Conservation (phyloP, 2,113 vertebrate genomes). For the Uria lomvia region DNA sequence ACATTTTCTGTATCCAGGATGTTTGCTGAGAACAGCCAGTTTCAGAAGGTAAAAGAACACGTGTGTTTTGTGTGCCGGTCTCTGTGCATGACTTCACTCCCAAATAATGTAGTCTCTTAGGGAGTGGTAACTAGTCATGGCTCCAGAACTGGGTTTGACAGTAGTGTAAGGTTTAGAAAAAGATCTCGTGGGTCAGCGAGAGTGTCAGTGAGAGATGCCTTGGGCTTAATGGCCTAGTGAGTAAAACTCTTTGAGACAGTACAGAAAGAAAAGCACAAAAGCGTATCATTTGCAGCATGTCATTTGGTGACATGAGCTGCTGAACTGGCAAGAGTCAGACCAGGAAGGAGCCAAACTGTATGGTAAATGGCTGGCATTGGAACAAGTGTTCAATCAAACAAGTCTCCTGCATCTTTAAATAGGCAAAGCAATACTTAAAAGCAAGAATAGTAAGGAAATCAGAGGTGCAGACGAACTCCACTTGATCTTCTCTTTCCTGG, state of each 20-base stretch:
- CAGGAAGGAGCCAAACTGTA: neutral
- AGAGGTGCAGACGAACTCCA: neutral
- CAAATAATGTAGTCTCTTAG: neutral
- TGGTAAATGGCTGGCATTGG: neutral
- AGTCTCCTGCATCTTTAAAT: neutral
- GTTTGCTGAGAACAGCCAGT: neutral
- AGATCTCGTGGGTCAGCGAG: neutral
- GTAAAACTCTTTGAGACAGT: neutral
- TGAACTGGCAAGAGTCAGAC: neutral
- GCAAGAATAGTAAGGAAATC: neutral
- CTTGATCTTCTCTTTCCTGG: neutral
- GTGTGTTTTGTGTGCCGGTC: accelerated
- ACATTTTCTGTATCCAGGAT: neutral
- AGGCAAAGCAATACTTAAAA: neutral
- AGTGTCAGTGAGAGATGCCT: neutral
- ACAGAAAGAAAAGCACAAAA: neutral
- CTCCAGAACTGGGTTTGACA: neutral
- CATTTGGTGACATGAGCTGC: neutral
- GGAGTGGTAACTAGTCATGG: neutral
- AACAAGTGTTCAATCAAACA: neutral
- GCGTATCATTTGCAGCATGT: neutral
- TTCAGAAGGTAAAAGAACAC: neutral
- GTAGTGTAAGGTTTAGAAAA: neutral
- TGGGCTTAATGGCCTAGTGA: neutral
- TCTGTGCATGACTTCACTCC: neutral